Base-by-base conservation (phyloP, 2,113 vertebrate genomes). In the Labrus mixtus region DNA sequence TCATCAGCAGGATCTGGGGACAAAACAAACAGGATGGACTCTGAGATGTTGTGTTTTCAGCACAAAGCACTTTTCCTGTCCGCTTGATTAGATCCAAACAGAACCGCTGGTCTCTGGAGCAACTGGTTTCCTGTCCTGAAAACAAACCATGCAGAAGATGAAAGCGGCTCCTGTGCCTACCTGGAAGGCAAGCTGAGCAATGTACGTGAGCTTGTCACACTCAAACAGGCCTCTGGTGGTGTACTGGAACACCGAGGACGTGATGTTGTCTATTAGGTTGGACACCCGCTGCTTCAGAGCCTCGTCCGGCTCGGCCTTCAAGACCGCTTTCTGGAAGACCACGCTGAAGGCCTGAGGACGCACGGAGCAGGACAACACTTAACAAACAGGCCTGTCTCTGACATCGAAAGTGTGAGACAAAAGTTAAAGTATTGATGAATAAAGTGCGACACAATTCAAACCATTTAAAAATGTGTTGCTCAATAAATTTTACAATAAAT, bases 131-230 rank as follows among this genome's bases (percentile, higher is more conserved):
- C 11, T 64, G 68, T 53, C 59, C 45, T 80, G 23, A 51, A 69
- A 82, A 81, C 67, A 82, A 82, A 81, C 63, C 68, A 64, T 67
- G 70, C 78, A 79, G 76, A 68, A 55, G 70, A 82, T 77, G 75
- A 86, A 77, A 56, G 4, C 6, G 10, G 33, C 43, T 57, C 29
- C 43, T 33, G 11, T 48, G 16, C 74, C 61, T 93, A 99, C 98
- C 96, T 99, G 98, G 91, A 99, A 98, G 71, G 96, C 93, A 17
- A 99, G 93, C 91, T 98, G 98, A 43, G 96, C 93, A 0, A 91
- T 95, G 91, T 96, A 99, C 58, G 94, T 98, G 85, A 99, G 90
- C 74, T 98, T 97, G 88, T 99, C 96, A 33, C 95, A 94, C 87
- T 99, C 97, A 13, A 99, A 99, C 64, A 99, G 95, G 19, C 97